A percentile compares a stretch with the other conserved stretches of the same genome.
Conservation (phyloP, 2,113 vertebrate species). For the Xenopus borealis region DNA sequence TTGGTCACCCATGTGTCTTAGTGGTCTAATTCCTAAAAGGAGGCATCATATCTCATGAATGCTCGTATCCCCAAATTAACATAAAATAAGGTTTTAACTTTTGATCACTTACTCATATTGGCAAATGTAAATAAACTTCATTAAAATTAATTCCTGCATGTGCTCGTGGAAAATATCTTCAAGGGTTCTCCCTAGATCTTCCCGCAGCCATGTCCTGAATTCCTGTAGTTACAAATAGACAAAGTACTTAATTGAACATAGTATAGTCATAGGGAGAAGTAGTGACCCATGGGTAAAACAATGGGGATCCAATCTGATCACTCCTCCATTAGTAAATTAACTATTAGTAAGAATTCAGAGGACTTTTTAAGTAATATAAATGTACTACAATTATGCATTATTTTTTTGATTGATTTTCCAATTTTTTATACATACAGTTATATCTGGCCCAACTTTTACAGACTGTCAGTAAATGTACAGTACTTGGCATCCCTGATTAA, state of each 20-base stretch:
- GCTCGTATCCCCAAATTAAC: too few species aligned
- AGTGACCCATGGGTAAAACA: too few species aligned
- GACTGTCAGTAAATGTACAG: too few species aligned
- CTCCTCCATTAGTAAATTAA: background rate
- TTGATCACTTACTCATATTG: slow-evolving; percentile 86
- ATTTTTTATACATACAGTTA: too few species aligned
- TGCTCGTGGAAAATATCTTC: slow-evolving; percentile 98
- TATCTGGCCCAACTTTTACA: too few species aligned
- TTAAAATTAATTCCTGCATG: slow-evolving; percentile 97
- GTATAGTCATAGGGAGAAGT: background rate
- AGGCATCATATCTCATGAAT: too few species aligned
- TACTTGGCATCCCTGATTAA: too few species aligned
- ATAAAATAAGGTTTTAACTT: background rate
- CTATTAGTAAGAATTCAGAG: background rate
- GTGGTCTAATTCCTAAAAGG: too few species aligned
- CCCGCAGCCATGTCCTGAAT: slow-evolving; percentile 94
- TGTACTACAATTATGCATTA: too few species aligned
- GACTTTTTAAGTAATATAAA: too few species aligned
- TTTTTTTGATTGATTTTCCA: too few species aligned
- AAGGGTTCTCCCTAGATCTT: slow-evolving; percentile 93
- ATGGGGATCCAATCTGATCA: background rate
- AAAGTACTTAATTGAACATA: background rate
- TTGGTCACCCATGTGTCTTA: too few species aligned
- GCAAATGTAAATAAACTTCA: slow-evolving; percentile 99
- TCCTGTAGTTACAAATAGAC: slow-evolving; percentile 66